Evolutionary conservation across 2,888 invertebrate genomes (phyloP).

Genomic region (Allacma fusca): DNA sequence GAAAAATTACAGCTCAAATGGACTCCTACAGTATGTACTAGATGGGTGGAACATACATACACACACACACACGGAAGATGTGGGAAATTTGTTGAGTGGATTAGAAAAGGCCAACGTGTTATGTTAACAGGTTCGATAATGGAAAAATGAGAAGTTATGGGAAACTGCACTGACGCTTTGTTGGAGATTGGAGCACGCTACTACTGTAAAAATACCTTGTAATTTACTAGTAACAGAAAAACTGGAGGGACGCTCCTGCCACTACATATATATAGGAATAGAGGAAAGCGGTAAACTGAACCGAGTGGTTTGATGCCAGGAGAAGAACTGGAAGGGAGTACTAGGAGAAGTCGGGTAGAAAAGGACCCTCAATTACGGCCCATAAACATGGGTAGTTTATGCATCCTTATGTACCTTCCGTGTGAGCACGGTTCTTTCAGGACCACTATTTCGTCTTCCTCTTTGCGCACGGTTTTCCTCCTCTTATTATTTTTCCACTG

Average conservation of each 20-base stretch:
- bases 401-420: constrained; percentile 13
- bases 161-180: background rate
- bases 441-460: constrained; percentile 10
- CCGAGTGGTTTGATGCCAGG: constrained; percentile 40
- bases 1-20: no score
- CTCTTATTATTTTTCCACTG: background rate
- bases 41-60: background rate
- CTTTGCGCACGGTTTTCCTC: constrained; percentile 11
- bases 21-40: no score
- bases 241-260: background rate
- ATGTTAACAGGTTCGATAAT: background rate
- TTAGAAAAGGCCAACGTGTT: background rate
- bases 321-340: constrained; percentile 50
- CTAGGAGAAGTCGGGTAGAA: constrained; percentile 47
- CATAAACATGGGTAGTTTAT: constrained; percentile 48
- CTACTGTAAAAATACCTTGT: no score
- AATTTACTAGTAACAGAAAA: background rate
- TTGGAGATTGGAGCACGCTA: background rate
- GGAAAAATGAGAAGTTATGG: constrained; percentile 4
- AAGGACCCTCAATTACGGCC: constrained; percentile 50
- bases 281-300: background rate
- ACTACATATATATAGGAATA: no score
- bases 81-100: background rate
- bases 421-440: background rate
- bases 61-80: background rate